Base-by-base conservation (phyloP, 2,888 invertebrate species). In the Netelia melanura region DNA sequence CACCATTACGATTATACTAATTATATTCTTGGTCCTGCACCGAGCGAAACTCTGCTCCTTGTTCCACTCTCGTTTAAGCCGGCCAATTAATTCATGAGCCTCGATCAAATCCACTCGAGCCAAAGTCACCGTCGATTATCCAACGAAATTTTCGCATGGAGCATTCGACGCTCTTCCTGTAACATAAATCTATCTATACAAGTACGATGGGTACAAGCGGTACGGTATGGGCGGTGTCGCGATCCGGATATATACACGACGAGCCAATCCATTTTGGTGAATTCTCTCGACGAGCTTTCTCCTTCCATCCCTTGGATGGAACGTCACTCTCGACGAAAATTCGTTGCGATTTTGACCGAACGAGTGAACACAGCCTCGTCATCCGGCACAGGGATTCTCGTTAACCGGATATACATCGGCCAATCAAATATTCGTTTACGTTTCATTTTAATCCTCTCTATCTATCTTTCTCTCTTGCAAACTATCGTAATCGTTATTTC, bases 21-120 rank as follows among this genome's bases (percentile, higher is more conserved):
- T 87, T 87, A 87, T 30, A 21, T 85, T 84, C 84, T 71, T 74
- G 10, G 30, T 74, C 78, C 54, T 62, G 52, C 52, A 43, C 21
- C 25, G 23, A 38, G 25, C 74, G 38, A 74, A 72, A 79, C 30
- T 58, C 21, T 58, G 23, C 54, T 58, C 58, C 48, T 38, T 38
- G 14, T 17, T 23, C 58, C 17, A 23, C 9, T 10, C 44, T 23
- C 56, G 56, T 43, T 70, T 78, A 70, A 44, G 17, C n/a, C 43
- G 75, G 58, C 75, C 84, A 87, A 87, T 87, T 86, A 86, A 87
- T 87, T 87, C 87, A 87, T 86, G 86, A 86, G 85, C 82, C 83
- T 48, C 79, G 84, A 86, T 86, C 81, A 84, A 86, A 86, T 84
- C 86, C 86, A 84, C 84, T 86, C 72, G 68, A 48, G 48, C 61